A percentile compares a stretch with the other conserved stretches of the same genome.
Evolutionary conservation across 2,888 invertebrate species (phyloP).

Genomic region (Nymphalis polychloros): DNA sequence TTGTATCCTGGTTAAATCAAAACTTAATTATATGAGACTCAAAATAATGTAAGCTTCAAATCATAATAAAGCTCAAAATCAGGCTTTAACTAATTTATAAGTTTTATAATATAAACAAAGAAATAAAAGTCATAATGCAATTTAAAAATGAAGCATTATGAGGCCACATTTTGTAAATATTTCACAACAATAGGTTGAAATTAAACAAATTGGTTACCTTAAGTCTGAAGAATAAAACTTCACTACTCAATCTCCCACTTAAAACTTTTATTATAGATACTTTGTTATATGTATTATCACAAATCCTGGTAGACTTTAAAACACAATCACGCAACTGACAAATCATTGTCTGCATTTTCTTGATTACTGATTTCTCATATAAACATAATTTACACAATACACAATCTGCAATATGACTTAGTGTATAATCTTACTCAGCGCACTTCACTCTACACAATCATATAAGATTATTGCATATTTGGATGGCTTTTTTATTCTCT

Average conservation of each 20-base stretch:
- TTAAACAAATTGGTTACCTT: constrained; percentile 64
- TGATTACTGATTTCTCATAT: constrained; percentile 79
- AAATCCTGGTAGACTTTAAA: constrained; percentile 88
- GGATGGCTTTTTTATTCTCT: constrained; percentile 78
- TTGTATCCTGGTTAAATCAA: too few species aligned
- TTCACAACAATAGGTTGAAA: constrained; percentile 16
- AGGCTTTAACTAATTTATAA: too few species aligned
- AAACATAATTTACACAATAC: constrained; percentile 82
- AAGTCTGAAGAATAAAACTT: constrained; percentile 76
- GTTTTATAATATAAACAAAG: too few species aligned
- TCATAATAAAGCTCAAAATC: too few species aligned
- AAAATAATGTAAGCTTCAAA: too few species aligned
- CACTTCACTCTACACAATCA: constrained; percentile 78
- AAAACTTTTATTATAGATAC: constrained; percentile 83
- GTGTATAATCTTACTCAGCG: constrained; percentile 72
- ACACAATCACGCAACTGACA: constrained; percentile 85
- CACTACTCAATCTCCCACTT: constrained; percentile 81
- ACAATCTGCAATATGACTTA: constrained; percentile 78
- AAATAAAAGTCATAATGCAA: too few species aligned
- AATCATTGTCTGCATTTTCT: constrained; percentile 75
- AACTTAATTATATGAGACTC: too few species aligned
- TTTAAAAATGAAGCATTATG: background rate
- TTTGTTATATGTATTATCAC: constrained; percentile 88
- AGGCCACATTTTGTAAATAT: constrained; percentile 4
- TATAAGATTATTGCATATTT: constrained; percentile 78